Evolutionary conservation across 2,888 invertebrate species (phyloP), one percentile per base, ranked within the genome.

Genomic region (Macaria liturata): DNA sequence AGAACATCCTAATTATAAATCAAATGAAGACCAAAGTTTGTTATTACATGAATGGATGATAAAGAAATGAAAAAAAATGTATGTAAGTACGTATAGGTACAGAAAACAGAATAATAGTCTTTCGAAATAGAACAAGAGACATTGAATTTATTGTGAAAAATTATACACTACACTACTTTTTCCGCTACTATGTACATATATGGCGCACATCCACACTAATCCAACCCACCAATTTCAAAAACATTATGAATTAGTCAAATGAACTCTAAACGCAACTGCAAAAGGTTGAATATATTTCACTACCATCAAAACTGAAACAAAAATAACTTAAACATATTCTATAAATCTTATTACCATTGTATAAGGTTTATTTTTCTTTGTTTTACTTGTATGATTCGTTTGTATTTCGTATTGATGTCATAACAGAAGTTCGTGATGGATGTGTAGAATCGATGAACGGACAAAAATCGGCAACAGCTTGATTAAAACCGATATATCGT

Each of bases 401-500:
- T 31, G 49, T 39, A 32, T 30, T n/a, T 3, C 1, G 53, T 4
- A 31, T 43, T 7, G 50, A 37, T 52, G 57, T 45, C 51, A 51
- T 51, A 51, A 51, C 44, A 47, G 57, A 52, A 43, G 44, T 48
- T 39, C 5, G 47, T 57, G 57, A 52, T 52, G 48, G 48, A 52
- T 50, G 55, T 40, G 9, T 44, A 32, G 45, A 48, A 40, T 57
- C 39, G 40, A 45, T 52, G 52, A 39, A n/a, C 40, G 51, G 44
- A 52, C 40, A 44, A 57, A 56, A 57, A 48, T 52, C 20, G 5
- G 45, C 32, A 34, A 42, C 9, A 44, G 52, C 45, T 52, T 52
- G 48, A 57, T 52, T 48, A 48, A 57, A 57, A 44, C 34, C 52
- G 47, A 52, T 57, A 51, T 37, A 57, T 57, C 47, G 30, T 48